Evolutionary conservation across 2,888 invertebrate species (phyloP).

Genomic region (Eristalis arbustorum): DNA sequence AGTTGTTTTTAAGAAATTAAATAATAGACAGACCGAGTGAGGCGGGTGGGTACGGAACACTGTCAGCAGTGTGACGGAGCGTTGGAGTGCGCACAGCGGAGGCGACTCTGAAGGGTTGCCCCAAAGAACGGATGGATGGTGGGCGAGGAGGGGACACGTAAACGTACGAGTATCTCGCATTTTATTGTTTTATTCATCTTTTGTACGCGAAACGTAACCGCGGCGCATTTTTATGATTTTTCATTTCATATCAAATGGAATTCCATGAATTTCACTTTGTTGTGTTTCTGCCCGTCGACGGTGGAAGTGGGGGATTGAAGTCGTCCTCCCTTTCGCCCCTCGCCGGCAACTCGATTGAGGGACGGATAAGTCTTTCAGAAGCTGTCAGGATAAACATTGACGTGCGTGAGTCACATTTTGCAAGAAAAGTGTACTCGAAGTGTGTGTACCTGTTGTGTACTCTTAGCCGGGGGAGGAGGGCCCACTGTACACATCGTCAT

Average conservation of each 20-base stretch:
- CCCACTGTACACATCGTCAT: neutral
- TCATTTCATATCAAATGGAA: constrained; percentile 71
- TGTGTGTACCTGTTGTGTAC: neutral
- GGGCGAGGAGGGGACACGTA: constrained; percentile 11
- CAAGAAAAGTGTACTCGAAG: constrained; percentile 16
- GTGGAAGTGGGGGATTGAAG: neutral
- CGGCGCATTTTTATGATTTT: constrained; percentile 70
- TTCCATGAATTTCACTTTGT: constrained; percentile 70
- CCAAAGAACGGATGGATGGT: constrained; percentile 1
- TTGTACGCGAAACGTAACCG: constrained; percentile 70
- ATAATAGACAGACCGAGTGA: constrained; percentile 47
- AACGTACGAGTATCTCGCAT: constrained; percentile 11
- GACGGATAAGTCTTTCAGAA: constrained; percentile 45
- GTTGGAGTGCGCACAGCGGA: neutral
- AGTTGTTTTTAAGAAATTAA: constrained; percentile 69
- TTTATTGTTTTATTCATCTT: constrained; percentile 70
- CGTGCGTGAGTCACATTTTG: constrained; percentile 58
- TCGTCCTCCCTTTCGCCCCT: neutral
- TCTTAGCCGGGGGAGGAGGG: neutral
- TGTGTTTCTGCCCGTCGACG: constrained; percentile 38
- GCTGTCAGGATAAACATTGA: constrained; percentile 65
- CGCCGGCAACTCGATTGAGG: neutral
- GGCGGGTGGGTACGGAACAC: neutral
- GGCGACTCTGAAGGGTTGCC: constrained; percentile 10
- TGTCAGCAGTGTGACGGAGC: neutral